Percentiles rank a stretch among this genome's conserved stretches.
Conservation (phyloP, 2,113 vertebrate species). For the Dasyurus viverrinus region DNA sequence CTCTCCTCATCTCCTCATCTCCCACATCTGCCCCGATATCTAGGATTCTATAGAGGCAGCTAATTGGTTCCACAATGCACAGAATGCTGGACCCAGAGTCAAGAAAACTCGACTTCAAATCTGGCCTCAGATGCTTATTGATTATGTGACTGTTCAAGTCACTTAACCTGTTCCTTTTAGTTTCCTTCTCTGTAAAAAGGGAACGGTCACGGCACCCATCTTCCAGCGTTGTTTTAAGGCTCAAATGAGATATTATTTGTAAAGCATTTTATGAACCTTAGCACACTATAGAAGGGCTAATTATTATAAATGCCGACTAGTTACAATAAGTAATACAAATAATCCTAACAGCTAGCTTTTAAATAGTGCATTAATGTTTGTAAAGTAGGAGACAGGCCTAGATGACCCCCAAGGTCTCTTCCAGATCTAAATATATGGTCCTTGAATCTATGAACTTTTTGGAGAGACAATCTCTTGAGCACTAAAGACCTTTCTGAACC, state of each 20-base stretch:
- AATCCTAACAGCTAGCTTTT: too few species aligned
- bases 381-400: not conserved
- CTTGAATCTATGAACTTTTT: not conserved
- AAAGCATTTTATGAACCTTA: not conserved
- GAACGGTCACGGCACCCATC: too few species aligned
- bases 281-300: not conserved
- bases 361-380: not conserved
- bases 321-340: not conserved
- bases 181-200: not conserved
- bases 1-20: rapidly evolving
- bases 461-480: not conserved
- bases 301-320: not conserved
- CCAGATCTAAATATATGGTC: not conserved
- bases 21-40: not conserved
- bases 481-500: slow-evolving; percentile 2
- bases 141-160: not conserved
- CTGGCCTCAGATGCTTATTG: not conserved
- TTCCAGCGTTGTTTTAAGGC: too few species aligned
- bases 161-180: not conserved
- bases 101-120: not conserved
- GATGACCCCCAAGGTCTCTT: not conserved
- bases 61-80: not conserved
- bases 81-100: not conserved
- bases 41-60: not conserved
- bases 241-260: not conserved